Conservation (phyloP, 1,140 invertebrate species). For the Globodera ellingtonae region DNA sequence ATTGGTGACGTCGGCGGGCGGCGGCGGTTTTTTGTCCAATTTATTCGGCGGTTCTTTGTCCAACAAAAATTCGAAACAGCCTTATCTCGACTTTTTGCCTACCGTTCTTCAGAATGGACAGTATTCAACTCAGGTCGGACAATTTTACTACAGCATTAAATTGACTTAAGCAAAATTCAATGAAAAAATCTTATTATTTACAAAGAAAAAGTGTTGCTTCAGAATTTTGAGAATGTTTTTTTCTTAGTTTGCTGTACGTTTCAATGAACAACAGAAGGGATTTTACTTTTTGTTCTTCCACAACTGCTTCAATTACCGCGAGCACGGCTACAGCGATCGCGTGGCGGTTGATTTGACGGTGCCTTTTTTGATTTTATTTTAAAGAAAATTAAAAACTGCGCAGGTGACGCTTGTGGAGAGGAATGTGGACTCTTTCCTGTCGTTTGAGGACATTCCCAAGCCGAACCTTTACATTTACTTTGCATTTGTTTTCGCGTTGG, state of each 20-base stretch:
- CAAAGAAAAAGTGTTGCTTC: too few relatives aligned
- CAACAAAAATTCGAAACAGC: slow-evolving; percentile 9
- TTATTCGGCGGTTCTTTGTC: slow-evolving; percentile 17
- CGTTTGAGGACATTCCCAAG: slow-evolving; percentile 94
- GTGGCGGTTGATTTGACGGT: slow-evolving; percentile 63
- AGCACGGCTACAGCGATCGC: slow-evolving; percentile 64
- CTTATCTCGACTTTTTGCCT: slow-evolving; percentile 27
- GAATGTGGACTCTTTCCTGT: slow-evolving; percentile 84
- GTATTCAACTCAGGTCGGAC: slow-evolving; percentile 32
- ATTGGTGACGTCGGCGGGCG: neutral
- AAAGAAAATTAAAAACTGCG: slow-evolving; percentile 39
- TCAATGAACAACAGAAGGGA: slow-evolving; percentile 81
- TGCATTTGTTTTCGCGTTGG: slow-evolving; percentile 84
- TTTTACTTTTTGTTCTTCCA: slow-evolving; percentile 94
- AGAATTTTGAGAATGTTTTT: slow-evolving; percentile 39
- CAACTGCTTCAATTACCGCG: slow-evolving; percentile 80
- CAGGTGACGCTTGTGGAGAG: slow-evolving; percentile 75
- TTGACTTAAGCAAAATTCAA: too few relatives aligned
- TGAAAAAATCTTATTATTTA: too few relatives aligned
- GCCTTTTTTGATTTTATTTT: neutral
- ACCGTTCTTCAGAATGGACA: slow-evolving; percentile 35
- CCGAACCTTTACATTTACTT: slow-evolving; percentile 88
- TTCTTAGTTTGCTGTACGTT: slow-evolving; percentile 79
- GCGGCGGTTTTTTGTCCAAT: slow-evolving; percentile 20
- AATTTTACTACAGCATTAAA: too few relatives aligned